Evolutionary conservation across 1,140 invertebrate species (phyloP), one percentile per base, ranked within the genome.

Genomic region (Drosophila athabasca): DNA sequence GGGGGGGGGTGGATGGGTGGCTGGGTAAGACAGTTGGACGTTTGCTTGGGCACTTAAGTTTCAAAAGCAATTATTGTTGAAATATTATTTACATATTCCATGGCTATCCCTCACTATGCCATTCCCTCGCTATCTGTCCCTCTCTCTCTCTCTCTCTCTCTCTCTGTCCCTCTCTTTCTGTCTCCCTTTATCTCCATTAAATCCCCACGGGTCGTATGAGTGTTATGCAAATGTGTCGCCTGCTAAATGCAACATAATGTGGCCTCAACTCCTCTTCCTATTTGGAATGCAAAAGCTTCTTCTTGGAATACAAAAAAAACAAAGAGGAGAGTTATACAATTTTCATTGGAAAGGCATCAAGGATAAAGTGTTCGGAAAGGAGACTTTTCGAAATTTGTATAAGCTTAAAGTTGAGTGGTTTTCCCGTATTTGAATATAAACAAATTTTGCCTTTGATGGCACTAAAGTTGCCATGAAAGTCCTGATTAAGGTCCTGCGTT

Each of bases 1-100:
- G 46, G 11, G 45, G 41, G 55, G n/a, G 5, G 7, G 46, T 19
- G 17, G 17, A 19, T 19, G 17, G 17, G 0, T 19, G 26, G 31
- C 6, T 6, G 19, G 15, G 13, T 4, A 49, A 67, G 53, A 53
- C 75, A 76, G 65, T 59, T 65, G 60, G 58, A 57, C 66, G 61
- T 66, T 48, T 74, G 55, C 41, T 65, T 69, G 58, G 66, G 61
- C 66, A 65, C 60, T 81, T 76, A 39, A 44, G 72, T 74, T 80
- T 81, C 77, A 81, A 80, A 80, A 80, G 78, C 78, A 81, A 80
- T 80, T 80, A 80, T 80, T 80, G 78, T 80, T 81, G 78, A 76
- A 80, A 80, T 80, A 80, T 81, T 80, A 80, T 80, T 81, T 80
- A 76, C 78, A 80, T 80, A 81, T 80, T 80, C 49, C 46, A 76